Base-by-base conservation (phyloP, 1,140 invertebrate species). In the Sitodiplosis mosellana region DNA sequence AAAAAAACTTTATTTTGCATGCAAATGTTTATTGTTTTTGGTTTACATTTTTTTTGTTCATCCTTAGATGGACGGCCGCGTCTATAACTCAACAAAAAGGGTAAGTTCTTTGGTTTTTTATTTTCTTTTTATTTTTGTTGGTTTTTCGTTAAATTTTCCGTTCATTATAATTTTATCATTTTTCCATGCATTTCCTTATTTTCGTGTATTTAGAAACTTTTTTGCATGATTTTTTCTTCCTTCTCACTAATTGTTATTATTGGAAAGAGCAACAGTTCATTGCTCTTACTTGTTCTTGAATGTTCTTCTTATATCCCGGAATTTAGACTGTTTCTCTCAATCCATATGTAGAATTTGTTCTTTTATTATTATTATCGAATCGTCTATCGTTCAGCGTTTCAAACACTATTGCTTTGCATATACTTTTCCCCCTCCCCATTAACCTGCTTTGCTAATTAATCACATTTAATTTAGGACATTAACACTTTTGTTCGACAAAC, bases 41-140 rank as follows among this genome's bases (percentile, higher is more conserved):
- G 60, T 64, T 64, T 64, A 57, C 27, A 27, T 5, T 63, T 64
- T 57, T 43, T 43, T 63, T 57, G 61, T 59, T 63, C 61, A 57
- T 59, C 58, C 52, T 61, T 61, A 64, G 61, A 63, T 64, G 61
- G 61, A 64, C 59, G 61, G 61, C 61, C 63, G 61, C 59, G 60
- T 64, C 60, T 59, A 64, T 60, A 64, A 59, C 56, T 60, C 61
- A 63, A 63, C 61, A 60, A 61, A 61, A 57, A 61, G 61, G 61
- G 61, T 64, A 64, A 64, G 61, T 59, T 59, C 19, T 12, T 45
- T 21, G n/a, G n/a, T 21, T 34, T 41, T 37, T 44, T 2, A n/a
- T 21, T 45, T 49, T 41, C 7, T 45, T 44, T 34, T 49, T 19
- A 20, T 41, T 37, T 33, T 48, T 37, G 19, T 48, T 18, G 15